phyloP scores from a whole-genome alignment of 2,797 vertebrate species.

The Alca torda region DNA sequence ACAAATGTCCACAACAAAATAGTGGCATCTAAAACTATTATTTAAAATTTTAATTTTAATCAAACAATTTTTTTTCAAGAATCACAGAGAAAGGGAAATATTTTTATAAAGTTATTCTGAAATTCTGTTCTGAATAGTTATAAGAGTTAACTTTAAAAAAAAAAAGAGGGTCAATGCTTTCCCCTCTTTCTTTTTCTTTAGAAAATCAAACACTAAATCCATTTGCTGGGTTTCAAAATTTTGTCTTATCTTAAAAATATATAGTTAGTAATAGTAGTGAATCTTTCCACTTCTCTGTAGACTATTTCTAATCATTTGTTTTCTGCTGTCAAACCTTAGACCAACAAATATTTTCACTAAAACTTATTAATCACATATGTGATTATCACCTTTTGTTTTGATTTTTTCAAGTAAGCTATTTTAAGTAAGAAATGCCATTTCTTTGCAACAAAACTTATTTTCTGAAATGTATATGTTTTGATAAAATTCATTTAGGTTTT shows the following conservation, averaged over 20 bases:
- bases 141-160: not conserved
- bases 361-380: not conserved
- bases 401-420: not conserved
- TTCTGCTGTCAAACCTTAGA: not conserved
- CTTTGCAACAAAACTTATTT: not conserved
- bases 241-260: not conserved
- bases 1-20: not conserved
- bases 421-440: not conserved
- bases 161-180: not conserved
- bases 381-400: not conserved
- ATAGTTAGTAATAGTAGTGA: not conserved
- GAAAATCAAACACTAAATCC: not conserved
- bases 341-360: not conserved
- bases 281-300: not conserved
- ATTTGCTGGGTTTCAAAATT: not conserved
- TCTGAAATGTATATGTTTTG: not conserved
- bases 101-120: not conserved
- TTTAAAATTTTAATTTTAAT: not conserved
- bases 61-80: not conserved
- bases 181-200: not conserved
- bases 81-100: not conserved
- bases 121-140: not conserved
- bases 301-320: not conserved
- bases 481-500: not conserved
- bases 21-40: not conserved